phyloP scores from a whole-genome alignment of 2,888 invertebrate genomes.

The Enchytraeus crypticus region DNA sequence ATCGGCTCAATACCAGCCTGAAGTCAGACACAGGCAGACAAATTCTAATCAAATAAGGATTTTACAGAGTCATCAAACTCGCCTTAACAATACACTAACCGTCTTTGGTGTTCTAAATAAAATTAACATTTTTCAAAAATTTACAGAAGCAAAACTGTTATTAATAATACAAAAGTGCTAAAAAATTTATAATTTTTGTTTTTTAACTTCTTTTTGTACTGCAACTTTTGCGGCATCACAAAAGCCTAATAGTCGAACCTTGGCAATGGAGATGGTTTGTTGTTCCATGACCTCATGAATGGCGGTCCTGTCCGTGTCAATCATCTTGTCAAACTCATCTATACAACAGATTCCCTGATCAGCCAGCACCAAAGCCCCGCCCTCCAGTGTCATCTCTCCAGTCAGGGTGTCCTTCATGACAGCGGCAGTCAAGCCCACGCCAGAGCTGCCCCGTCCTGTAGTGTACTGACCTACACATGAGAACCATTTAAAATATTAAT shows the following conservation, averaged over 20 bases:
- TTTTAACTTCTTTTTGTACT: not conserved
- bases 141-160: not conserved
- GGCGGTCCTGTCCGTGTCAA: conserved; percentile 65
- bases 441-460: conserved; percentile 89
- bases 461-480: conserved; percentile 69
- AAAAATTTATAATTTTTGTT: not conserved
- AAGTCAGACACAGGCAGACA: too few relatives aligned
- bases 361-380: conserved; percentile 89
- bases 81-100: too few relatives aligned
- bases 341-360: conserved; percentile 97
- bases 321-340: conserved; percentile 99
- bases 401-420: conserved; percentile 95
- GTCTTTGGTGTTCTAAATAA: too few relatives aligned
- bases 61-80: too few relatives aligned
- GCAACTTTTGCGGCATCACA: not conserved
- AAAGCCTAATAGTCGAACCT: conserved; percentile 53
- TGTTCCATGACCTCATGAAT: conserved; percentile 64
- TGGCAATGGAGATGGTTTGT: conserved; percentile 97
- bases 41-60: too few relatives aligned
- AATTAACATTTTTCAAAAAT: not conserved
- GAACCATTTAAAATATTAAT: not conserved
- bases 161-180: not conserved
- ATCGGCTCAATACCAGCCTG: too few relatives aligned
- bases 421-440: conserved; percentile 97
- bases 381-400: conserved; percentile 80